These are phyloP conservation scores for Agonopterix heracliana DNA, from an alignment of 2,888 invertebrate genomes.

Conservation along the genomic window DNA sequence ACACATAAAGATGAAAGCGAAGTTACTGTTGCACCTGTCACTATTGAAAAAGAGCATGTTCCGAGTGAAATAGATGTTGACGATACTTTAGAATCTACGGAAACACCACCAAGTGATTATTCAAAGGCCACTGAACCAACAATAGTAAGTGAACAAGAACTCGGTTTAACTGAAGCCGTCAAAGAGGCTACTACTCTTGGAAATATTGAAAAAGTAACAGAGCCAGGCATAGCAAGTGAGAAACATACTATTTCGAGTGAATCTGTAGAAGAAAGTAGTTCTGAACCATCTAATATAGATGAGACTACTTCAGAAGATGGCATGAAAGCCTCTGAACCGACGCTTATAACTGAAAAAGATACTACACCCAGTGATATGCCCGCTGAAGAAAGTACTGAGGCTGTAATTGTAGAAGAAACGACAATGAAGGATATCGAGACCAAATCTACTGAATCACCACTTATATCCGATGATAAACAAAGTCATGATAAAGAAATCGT, in stretches of 20 bases:
- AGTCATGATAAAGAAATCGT: background rate
- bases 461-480: background rate
- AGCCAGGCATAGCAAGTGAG: too few species aligned
- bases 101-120: background rate
- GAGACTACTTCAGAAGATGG: too few species aligned
- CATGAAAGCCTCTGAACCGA: too few species aligned
- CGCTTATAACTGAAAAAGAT: too few species aligned
- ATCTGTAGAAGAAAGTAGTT: too few species aligned
- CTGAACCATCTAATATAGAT: too few species aligned
- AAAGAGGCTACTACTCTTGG: background rate
- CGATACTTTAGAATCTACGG: too few species aligned
- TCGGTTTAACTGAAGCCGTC: background rate
- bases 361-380: too few species aligned
- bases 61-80: too few species aligned
- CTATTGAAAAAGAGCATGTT: background rate
- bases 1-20: conserved; percentile 4
- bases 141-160: conserved; percentile 12
- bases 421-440: background rate
- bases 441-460: background rate
- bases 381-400: conserved; percentile 3
- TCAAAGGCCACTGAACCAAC: conserved; percentile 2
- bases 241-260: too few species aligned
- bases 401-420: background rate
- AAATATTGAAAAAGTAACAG: too few species aligned
- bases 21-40: background rate